These are phyloP conservation scores for Lamellibrachia satsuma DNA, from an alignment of 2,888 invertebrate species.

Conservation along the genomic window DNA sequence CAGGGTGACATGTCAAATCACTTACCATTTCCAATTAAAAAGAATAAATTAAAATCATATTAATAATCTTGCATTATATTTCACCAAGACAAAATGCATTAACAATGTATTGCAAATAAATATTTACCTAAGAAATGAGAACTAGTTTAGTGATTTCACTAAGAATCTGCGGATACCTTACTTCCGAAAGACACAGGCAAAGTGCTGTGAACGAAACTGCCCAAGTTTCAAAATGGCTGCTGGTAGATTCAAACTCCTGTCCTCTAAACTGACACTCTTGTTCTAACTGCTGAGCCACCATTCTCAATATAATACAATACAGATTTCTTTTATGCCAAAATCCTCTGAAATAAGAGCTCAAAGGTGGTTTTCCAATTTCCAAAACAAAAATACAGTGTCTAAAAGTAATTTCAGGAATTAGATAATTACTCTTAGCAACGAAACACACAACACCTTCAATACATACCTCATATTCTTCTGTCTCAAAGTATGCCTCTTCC, in stretches of 20 bases:
- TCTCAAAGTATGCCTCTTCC: constrained; percentile 63
- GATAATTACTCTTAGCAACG: constrained; percentile 17
- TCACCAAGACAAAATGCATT: neutral
- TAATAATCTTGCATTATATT: neutral
- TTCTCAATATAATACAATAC: too few relatives aligned
- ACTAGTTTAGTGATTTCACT: too few relatives aligned
- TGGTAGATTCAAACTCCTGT: too few relatives aligned
- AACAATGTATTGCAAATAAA: neutral
- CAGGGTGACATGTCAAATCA: neutral
- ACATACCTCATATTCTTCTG: constrained; percentile 56
- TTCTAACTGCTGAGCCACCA: too few relatives aligned
- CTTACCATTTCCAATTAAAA: constrained; percentile 1
- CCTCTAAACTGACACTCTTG: too few relatives aligned
- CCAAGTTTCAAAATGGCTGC: too few relatives aligned
- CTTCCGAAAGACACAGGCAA: too few relatives aligned
- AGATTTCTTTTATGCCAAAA: neutral
- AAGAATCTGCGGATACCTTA: too few relatives aligned
- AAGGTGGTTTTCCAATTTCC: neutral
- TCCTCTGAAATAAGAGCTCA: neutral
- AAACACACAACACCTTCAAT: neutral
- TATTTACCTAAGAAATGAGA: too few relatives aligned
- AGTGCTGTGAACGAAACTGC: too few relatives aligned
- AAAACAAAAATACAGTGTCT: neutral
- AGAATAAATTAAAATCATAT: neutral
- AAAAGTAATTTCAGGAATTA: neutral